Base-by-base conservation (phyloP, 2,888 invertebrate genomes). In the Proisotoma minuta region DNA sequence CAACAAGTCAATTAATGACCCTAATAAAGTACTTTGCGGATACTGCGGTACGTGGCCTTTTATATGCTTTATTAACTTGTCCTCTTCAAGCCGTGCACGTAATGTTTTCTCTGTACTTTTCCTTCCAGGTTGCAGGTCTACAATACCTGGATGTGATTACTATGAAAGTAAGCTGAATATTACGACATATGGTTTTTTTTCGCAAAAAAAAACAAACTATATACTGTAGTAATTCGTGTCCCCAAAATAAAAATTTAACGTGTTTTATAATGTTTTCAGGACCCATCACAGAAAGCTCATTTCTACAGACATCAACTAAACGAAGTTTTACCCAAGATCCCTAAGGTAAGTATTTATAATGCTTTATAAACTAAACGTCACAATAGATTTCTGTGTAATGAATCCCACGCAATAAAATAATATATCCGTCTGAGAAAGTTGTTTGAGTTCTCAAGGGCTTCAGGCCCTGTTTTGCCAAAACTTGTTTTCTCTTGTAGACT, bases 21-120 rank as follows among this genome's bases (percentile, higher is more conserved):
- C 84, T 95, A 74, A 90, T 91, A 77, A 90, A 90, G 77, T 92
- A 88, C 79, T 92, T 92, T 82, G 91, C 90, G 75, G 95, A 97
- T 51, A 15, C 43, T 12, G n/a, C n/a, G 43, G 43, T 43, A 43
- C 15, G 34, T 43, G 43, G 43, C 18, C 43, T n/a, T n/a, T n/a
- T n/a, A n/a, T n/a, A n/a, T 34, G 8, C 8, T 34, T 34, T 15
- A 8, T 10, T 15, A 34, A 8, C 34, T 34, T 34, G 8, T 34
- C 34, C 15, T 15, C 15, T 15, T 34, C 34, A 34, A 34, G 8
- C 8, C 15, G 34, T 34, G 34, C 34, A 10, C 34, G 8, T 15
- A 10, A 34, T 34, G 34, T n/a, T 34, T 34, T 34, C 15, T 34
- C 15, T 15, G 15, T 34, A 34, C 15, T 34, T 34, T 15, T 10